Base-by-base conservation (phyloP, 2,797 vertebrate genomes). In the Diglossa cyanea region DNA sequence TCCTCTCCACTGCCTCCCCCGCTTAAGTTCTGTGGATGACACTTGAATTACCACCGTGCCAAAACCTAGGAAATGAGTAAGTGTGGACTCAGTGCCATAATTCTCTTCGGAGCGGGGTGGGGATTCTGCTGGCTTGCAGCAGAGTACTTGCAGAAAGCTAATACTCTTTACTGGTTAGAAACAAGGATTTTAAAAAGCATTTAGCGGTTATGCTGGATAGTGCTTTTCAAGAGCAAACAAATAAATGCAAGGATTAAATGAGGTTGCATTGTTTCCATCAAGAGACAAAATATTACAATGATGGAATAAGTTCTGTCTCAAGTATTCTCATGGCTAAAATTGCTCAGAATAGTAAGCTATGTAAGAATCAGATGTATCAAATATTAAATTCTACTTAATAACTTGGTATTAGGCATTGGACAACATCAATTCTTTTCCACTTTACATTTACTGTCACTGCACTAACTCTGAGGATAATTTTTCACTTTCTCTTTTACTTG, bases 61-160 rank as follows among this genome's bases (percentile, higher is more conserved):
- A 93, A 95, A 94, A 87, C 30, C 54, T 74, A 87, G 78, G 78
- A 88, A 85, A 45, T 82, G 82, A 90, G 65, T 89, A 91, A 96
- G 50, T 80, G 86, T 89, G 93, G 86, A 89, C 61, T 83, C 6
- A 0, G 1, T 70, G 81, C 55, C 77, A 6, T 79, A 85, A 93
- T 82, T 92, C 60, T 79, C 51, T 63, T 74, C 58, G 71, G 80
- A 80, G 50, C 0, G 2, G 85, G 90, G 77, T 0, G 47, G 78
- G 63, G 94, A 89, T 85, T 77, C 57, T 8, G 4, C 47, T 93
- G 81, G 57, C 85, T 92, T 87, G 39, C 28, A 75, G 57, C 42
- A 81, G 35, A 25, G n/a, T 58, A 5, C 54, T 95, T 6, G 24
- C 39, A 80, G 57, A 91, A 80, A 47, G 30, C 40, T 65, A 55